A percentile compares a stretch with the other conserved stretches of the same genome.
phyloP scores from a whole-genome alignment of 2,888 invertebrate genomes.

The Dicyrtomina minuta region DNA sequence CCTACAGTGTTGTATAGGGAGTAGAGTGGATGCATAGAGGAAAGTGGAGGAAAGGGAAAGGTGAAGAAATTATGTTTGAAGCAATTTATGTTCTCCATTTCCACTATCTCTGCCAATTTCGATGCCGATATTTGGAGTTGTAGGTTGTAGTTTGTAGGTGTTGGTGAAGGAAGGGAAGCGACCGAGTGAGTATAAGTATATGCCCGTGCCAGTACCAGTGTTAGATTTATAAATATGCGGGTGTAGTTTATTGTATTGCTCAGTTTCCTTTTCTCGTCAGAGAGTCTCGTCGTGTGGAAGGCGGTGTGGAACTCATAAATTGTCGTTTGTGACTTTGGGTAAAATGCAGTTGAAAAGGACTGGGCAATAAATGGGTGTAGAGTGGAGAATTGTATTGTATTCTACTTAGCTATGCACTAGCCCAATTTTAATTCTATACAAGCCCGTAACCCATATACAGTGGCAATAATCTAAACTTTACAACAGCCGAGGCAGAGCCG shows the following conservation, averaged over 20 bases:
- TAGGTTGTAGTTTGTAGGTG: neutral
- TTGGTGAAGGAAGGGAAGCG: neutral
- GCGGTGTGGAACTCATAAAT: constrained; percentile 1
- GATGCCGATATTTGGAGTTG: neutral
- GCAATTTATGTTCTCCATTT: constrained; percentile 6
- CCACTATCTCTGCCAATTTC: neutral
- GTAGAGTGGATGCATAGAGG: neutral
- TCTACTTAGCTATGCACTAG: too few species aligned
- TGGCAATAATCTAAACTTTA: too few species aligned
- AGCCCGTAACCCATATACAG: too few species aligned
- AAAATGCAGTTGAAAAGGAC: too few species aligned
- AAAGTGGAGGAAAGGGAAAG: neutral
- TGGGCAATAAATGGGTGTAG: too few species aligned
- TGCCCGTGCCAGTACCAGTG: neutral
- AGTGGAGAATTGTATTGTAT: too few species aligned
- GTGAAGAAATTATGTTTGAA: constrained; percentile 2
- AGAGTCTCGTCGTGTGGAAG: too few species aligned
- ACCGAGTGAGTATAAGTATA: neutral
- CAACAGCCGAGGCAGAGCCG: too few species aligned
- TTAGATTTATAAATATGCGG: neutral
- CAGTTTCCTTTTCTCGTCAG: neutral
- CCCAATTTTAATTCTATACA: too few species aligned
- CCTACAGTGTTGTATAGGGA: too few species aligned
- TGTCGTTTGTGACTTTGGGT: neutral
- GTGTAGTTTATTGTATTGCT: neutral